Evolutionary conservation across 2,888 invertebrate species (phyloP), one percentile per base, ranked within the genome.

Genomic region (Drosophila formosana): DNA sequence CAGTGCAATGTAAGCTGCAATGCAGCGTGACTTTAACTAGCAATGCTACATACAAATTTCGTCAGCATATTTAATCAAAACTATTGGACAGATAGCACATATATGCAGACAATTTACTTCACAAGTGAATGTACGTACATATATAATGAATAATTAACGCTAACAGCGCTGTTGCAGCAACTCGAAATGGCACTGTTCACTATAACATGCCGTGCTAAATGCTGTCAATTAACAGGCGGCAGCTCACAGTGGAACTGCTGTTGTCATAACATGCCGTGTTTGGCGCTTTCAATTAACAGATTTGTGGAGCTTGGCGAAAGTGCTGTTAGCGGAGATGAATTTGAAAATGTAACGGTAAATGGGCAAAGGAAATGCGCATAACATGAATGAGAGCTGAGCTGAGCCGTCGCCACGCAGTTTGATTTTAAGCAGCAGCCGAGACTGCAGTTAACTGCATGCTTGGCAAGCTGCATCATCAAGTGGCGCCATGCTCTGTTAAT

Each of bases 351-450:
- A 82, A 82, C 82, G 86, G 86, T 85, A 76, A 74, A 69, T 83
- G 70, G 70, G 76, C 86, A 83, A 85, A 85, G 86, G 86, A 83
- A 83, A 85, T 82, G 86, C 72, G 83, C 83, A 85, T 85, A 82
- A 82, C 82, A 82, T 82, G 83, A 74, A 74, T 72, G 77, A 75
- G 18, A 18, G 18, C 18, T 18, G 18, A 75, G 75, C 75, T 75
- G 75, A 75, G 52, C 45, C 56, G 65, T 52, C 69, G 72, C 76
- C 76, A 72, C 77, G 77, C 69, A 61, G 50, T 66, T 77, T 77
- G 77, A 57, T 72, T 76, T 76, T 73, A 68, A 74, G 50, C 46
- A 50, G 63, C 70, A 75, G 65, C 67, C 64, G 63, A 52, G 66
- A 68, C 67, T 72, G 72, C 72, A 72, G 55, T 70, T 65, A 13